Evolutionary conservation across 2,797 vertebrate genomes (phyloP), one percentile per base, ranked within the genome.

Genomic region (Bovichtus variegatus): DNA sequence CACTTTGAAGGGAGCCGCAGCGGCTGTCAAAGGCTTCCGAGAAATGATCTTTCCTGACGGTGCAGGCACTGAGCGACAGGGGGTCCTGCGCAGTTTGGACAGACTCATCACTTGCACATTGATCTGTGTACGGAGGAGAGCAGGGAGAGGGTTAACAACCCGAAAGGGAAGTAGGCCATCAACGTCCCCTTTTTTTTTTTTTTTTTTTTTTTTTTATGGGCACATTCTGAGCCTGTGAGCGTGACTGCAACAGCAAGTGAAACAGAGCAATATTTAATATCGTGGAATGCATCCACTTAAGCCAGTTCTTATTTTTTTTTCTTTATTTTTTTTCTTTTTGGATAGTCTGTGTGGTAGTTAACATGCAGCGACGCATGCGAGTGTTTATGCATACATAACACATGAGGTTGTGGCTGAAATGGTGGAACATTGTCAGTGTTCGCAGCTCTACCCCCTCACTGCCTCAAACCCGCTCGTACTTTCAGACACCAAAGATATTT

Each of bases 131-230:
- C 2, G 9, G 0, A 23, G 15, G 10, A 65, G 65, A 65, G 77
- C 57, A 59, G 49, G 59, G 71, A 90, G 84, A 87, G 91, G 79
- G 92, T 94, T 94, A 92, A 93, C 62, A 46, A 46, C 80, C 84
- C 54, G 83, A 85, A 87, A 83, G 82, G 89, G 93, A 95, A 95
- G 83, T 92, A 90, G 91, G 92, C 77, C 87, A 86, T 85, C 84
- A 84, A 90, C 91, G 92, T 95, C 88, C 89, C 72, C n/a, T n/a
- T n/a, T n/a, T n/a, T n/a, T n/a, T n/a, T n/a, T 87, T 89, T n/a
- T n/a, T n/a, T n/a, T 87, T 89, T n/a, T n/a, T n/a, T n/a, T 94
- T 89, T 94, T 93, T 90, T 77, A 77, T 59, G 77, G 71, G 78
- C 80, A 74, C 83, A 64, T 85, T 89, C 76, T 77, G 71, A 82